Evolutionary conservation across 2,797 vertebrate species (phyloP).

Genomic region (Onychomys torridus): DNA sequence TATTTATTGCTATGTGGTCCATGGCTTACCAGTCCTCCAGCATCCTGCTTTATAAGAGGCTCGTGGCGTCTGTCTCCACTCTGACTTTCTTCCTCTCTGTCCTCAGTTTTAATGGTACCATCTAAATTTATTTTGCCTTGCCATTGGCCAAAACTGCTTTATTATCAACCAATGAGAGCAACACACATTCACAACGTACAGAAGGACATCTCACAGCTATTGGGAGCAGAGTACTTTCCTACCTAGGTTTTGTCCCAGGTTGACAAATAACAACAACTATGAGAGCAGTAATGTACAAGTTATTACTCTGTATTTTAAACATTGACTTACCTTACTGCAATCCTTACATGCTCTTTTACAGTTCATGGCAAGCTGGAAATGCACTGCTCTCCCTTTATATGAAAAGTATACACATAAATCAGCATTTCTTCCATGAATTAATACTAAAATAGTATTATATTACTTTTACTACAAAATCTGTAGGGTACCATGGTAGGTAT

Average conservation of each 20-base stretch:
- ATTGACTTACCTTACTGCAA: neutral
- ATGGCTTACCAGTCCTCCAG: too few species aligned
- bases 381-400: neutral
- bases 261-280: neutral
- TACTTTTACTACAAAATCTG: neutral
- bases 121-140: too few species aligned
- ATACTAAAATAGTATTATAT: neutral
- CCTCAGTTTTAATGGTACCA: too few species aligned
- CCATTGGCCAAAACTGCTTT: too few species aligned
- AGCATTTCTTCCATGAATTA: neutral
- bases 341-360: fast-evolving
- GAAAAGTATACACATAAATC: neutral
- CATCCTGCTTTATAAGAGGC: too few species aligned
- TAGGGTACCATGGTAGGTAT: fast-evolving
- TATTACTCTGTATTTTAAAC: neutral
- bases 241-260: neutral
- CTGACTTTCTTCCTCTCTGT: too few species aligned
- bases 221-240: neutral
- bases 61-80: too few species aligned
- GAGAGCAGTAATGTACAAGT: neutral
- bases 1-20: too few species aligned
- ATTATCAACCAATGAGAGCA: too few species aligned
- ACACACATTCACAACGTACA: too few species aligned
- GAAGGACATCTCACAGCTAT: too few species aligned
- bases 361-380: neutral